Evolutionary conservation across 2,113 vertebrate species (phyloP), one percentile per base, ranked within the genome.

Genomic region (Arvicanthis niloticus): DNA sequence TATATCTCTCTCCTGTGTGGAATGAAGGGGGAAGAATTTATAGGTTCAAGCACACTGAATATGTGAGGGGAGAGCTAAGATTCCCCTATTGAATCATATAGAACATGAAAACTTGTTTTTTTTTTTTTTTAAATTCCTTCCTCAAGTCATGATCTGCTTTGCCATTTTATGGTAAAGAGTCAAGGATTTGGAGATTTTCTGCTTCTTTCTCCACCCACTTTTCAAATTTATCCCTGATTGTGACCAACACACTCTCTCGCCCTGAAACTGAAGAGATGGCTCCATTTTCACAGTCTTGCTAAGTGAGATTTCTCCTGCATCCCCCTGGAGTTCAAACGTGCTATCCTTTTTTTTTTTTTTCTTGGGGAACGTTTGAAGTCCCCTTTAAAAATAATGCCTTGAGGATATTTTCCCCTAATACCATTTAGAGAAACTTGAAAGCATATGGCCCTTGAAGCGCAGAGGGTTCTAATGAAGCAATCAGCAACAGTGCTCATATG

Each of bases 371-470:
- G 95, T 98, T 98, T 99, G 98, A 98, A 98, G 98, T 98, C 97
- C 95, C 94, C 96, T 98, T 98, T 98, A 98, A 98, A 98, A 98
- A 98, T 98, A 99, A 98, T 98, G 98, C 98, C 98, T 98, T 90
- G 94, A 98, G 98, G 98, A 98, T 98, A 98, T 98, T 98, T 99
- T 98, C 95, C 94, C 98, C 96, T 98, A 98, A 98, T 98, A 97
- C 96, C 96, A 97, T 98, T 98, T 98, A 97, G 98, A 98, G 98
- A 98, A 98, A 98, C 98, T 98, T 98, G 98, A 98, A 99, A 99
- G 98, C 96, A 97, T 98, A 98, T 98, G 98, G 97, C 97, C 98
- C 97, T 96, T 96, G 97, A 98, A 98, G 97, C 89, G 73, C 97
- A 93, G 94, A 96, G 97, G 91, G 89, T 97, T 98, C 97, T 98